Percentiles rank a stretch among this genome's conserved stretches.
Conservation (phyloP, 2,888 invertebrate genomes). For the Lucinisca nassula region DNA sequence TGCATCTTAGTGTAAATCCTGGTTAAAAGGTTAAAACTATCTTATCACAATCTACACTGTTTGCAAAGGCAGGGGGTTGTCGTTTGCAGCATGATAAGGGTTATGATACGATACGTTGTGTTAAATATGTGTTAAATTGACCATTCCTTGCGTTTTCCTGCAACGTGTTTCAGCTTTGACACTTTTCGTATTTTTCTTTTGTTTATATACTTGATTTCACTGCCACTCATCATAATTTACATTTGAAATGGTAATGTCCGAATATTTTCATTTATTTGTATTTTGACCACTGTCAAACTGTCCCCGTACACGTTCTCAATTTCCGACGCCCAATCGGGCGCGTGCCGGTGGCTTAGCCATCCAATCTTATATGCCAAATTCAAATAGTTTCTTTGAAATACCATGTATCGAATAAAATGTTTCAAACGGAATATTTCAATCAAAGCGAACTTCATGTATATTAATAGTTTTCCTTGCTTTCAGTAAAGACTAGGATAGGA, state of each 20-base stretch:
- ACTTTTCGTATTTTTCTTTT: conserved; percentile 35
- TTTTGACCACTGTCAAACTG: background rate
- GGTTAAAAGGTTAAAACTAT: too few species aligned
- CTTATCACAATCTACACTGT: too few species aligned
- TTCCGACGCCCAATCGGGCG: background rate
- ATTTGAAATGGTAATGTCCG: background rate
- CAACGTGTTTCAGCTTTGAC: background rate
- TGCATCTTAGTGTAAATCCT: too few species aligned
- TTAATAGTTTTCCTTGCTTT: too few species aligned
- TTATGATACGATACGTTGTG: too few species aligned
- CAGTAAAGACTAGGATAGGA: too few species aligned
- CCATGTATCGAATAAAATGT: too few species aligned
- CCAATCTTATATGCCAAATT: background rate
- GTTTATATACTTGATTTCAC: conserved; percentile 39
- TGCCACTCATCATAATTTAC: background rate
- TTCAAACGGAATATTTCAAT: too few species aligned
- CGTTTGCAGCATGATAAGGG: too few species aligned
- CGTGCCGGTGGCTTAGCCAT: background rate
- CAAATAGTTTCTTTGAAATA: too few species aligned
- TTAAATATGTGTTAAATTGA: background rate
- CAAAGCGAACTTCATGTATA: too few species aligned
- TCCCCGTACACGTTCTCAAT: background rate
- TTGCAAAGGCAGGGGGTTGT: too few species aligned
- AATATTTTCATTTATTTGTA: background rate
- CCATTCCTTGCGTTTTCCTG: background rate